Base-by-base conservation (phyloP, 1,140 invertebrate genomes). In the Pseudomyrmex gracilis region DNA sequence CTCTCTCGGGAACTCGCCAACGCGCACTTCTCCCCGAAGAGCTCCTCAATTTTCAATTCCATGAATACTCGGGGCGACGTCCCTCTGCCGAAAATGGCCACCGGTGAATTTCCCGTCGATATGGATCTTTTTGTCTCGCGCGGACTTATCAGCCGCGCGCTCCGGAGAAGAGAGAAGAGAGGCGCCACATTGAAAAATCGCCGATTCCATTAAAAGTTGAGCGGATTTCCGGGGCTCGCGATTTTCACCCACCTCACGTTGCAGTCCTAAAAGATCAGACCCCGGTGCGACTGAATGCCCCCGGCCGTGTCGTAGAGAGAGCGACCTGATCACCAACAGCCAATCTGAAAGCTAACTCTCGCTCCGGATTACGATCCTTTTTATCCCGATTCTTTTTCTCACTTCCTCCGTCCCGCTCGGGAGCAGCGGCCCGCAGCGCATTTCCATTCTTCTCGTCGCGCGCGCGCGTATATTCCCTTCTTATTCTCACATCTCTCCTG, bases 201-300 rank as follows among this genome's bases (percentile, higher is more conserved):
- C 85, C 80, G 84, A 87, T 91, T 89, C 84, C 89, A 91, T 90
- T 90, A 87, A 89, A 91, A 91, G 73, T 90, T 90, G 51, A 88
- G 83, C 71, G 66, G 74, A 85, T 84, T 85, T 80, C 74, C 74
- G 68, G 77, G 7, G 61, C 70, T 68, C 80, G 64, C 53, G 73
- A 71, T 85, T 71, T 57, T 85, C 71, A 70, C n/a, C 24, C 76
- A 34, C 53, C 51, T 80, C 66, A 71, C 76, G 74, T 68, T 64
- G 64, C 58, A 55, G 45, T n/a, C 53, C 68, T 15, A 45, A 70
- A 80, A 80, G 76, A 80, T 80, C 76, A 80, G 45, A 4, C 24
- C 57, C 45, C 60, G 57, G 57, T 34, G 55, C 45, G 45, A 34
- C 49, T 63, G 78, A 74, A 73, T 82, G 70, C 24, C 53, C 34